phyloP scores from a whole-genome alignment of 2,113 vertebrate species.

The Hemichromis elongatus region DNA sequence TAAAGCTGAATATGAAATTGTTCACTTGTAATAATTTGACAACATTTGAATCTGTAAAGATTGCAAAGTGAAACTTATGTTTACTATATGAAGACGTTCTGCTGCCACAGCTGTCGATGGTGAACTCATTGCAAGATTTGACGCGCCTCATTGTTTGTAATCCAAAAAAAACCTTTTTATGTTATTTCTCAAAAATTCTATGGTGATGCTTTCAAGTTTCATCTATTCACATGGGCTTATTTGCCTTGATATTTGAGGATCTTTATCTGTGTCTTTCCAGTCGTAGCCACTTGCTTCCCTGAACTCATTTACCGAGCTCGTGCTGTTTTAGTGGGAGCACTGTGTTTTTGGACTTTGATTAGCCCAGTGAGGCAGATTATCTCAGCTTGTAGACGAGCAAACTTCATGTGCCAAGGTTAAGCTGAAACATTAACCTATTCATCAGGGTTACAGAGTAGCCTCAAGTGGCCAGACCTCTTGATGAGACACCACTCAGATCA shows the following conservation, averaged over 20 bases:
- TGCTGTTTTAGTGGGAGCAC: neutral
- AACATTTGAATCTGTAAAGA: neutral
- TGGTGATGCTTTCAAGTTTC: neutral
- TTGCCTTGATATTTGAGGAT: neutral
- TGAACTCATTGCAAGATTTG: neutral
- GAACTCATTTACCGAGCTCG: neutral
- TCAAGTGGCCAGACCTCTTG: conserved; percentile 15
- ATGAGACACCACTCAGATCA: neutral
- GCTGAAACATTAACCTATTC: conserved; percentile 45
- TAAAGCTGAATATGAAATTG: neutral
- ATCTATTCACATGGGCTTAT: neutral
- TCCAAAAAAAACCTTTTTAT: neutral
- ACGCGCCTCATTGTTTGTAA: neutral
- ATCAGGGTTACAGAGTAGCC: conserved; percentile 32
- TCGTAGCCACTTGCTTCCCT: neutral
- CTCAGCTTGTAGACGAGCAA: neutral
- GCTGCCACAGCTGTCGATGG: neutral
- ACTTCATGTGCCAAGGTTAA: conserved; percentile 32
- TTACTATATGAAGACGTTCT: neutral
- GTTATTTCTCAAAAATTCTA: neutral
- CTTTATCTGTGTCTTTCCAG: neutral
- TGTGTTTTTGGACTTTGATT: neutral
- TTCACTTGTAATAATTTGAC: neutral
- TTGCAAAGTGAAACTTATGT: neutral
- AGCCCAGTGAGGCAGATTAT: neutral